Evolutionary conservation across 2,113 vertebrate species (phyloP).

Genomic region (Gopherus evgoodei): DNA sequence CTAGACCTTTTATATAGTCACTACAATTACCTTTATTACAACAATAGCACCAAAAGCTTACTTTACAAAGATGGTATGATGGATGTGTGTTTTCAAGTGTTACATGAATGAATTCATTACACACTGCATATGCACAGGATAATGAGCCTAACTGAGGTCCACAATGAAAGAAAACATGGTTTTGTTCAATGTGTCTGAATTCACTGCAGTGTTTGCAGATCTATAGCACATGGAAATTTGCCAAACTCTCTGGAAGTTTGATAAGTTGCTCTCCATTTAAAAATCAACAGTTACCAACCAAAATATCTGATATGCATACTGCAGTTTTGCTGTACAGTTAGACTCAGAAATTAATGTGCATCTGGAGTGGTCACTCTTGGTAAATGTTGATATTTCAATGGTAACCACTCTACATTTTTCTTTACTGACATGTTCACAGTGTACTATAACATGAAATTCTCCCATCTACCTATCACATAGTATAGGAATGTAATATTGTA

Average conservation of each 20-base stretch:
- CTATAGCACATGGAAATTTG: not conserved
- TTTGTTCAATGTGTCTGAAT: not conserved
- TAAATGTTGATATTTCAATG: not conserved
- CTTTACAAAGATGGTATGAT: conserved; percentile 22
- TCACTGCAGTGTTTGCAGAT: not conserved
- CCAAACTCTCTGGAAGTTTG: not conserved
- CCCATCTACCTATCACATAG: not conserved
- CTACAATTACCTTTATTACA: conserved; percentile 35
- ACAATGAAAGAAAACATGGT: not conserved
- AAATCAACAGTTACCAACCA: not conserved
- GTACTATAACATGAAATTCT: not conserved
- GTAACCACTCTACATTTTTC: not conserved
- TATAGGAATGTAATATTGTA: not conserved
- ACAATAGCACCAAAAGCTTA: conserved; percentile 33
- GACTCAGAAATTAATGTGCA: not conserved
- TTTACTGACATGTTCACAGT: not conserved
- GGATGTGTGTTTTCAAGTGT: conserved; percentile 9
- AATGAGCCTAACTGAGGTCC: not conserved
- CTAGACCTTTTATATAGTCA: conserved; percentile 15
- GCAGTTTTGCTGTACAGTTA: not conserved
- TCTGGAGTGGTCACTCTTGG: not conserved
- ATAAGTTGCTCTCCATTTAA: not conserved
- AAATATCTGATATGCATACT: not conserved
- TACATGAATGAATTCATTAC: not conserved
- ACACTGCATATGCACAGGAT: not conserved